Base-by-base conservation (phyloP, 2,113 vertebrate species). In the Piaya cayana region DNA sequence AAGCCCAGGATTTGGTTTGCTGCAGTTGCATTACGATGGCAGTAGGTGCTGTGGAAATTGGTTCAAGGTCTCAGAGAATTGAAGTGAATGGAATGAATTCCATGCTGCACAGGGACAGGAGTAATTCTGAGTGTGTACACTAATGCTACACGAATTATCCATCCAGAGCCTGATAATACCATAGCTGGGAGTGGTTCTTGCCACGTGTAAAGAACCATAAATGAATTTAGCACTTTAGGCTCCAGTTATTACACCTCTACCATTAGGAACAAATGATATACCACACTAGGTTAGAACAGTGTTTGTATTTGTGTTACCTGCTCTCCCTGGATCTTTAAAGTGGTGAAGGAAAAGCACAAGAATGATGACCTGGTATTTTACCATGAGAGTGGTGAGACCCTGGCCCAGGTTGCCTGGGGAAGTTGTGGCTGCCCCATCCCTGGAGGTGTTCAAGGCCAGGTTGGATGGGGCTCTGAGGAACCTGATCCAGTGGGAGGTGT, bases 51-150 rank as follows among this genome's bases (percentile, higher is more conserved):
- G 72, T 47, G 77, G 34, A 88, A 75, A 15, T 37, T 52, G 49
- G 56, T n/a, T n/a, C n/a, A n/a, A n/a, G 56, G 67, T 50, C 47
- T 79, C 27, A 7, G 53, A 25, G 39, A 25, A 23, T 21, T 21
- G 17, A 42, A 23, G 21, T 22, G 20, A 42, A 12, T 1, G 3
- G 49, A 43, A 60, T 5, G 9, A 75, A n/a, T 39, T 78, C 25
- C 1, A 0, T 1, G 5, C 18, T 60, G 47, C 25, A 42, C 34
- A 91, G 64, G 36, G 59, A 47, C 16, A 15, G 4, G 5, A 1
- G 12, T 43, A 56, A 53, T 55, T 60, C 42, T 10, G 34, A 39
- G 39, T 16, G 60, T n/a, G 32, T 30, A 64, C 34, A 3, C 39
- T 63, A 10, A 2, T 2, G 17, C 8, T 43, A 42, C 49, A 10